Evolutionary conservation across 1,140 invertebrate species (phyloP), one percentile per base, ranked within the genome.

Genomic region (Scylla paramamosain): DNA sequence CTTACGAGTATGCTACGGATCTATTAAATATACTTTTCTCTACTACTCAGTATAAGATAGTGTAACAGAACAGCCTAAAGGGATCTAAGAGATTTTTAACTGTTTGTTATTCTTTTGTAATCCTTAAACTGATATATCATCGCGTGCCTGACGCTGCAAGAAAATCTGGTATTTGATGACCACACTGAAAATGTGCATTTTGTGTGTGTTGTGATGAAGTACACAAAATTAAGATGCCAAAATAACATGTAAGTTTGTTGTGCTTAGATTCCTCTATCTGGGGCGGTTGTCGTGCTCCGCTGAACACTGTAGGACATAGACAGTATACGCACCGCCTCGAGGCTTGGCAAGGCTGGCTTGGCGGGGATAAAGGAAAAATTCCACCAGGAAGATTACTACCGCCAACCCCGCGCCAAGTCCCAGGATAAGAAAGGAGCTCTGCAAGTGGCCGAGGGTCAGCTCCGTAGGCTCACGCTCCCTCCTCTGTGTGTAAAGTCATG

Each of bases 371-470:
- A 89, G n/a, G 25, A 89, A 89, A 39, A 14, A 59, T 32, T 91
- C 89, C n/a, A 10, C 8, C 25, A 91, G 25, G 45, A 91, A 91
- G 28, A 91, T n/a, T 25, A 91, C 14, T 6, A 59, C n/a, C 0
- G 89, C 89, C 89, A 91, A 2, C 28, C 12, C 4, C 25, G 31
- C 1, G 10, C 90, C 90, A 4, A 77, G 8, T 0, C n/a, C 28
- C 52, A 91, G 52, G 39, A 91, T 31, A 2, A 77, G 7, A 46
- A 91, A 77, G 29, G 90, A 77, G 4, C 90, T 77, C 29, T 91
- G 90, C 31, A 91, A 48, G 48, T 91, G 90, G 12, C 7, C 52
- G 4, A 91, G 52, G 6, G 90, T 67, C 90, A 91, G 52, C 25
- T 59, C 52, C 12, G n/a, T 28, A 7, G 32, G 90, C n/a, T 77